Base-by-base conservation (phyloP, 2,888 invertebrate genomes). In the Ophioninae sp. region DNA sequence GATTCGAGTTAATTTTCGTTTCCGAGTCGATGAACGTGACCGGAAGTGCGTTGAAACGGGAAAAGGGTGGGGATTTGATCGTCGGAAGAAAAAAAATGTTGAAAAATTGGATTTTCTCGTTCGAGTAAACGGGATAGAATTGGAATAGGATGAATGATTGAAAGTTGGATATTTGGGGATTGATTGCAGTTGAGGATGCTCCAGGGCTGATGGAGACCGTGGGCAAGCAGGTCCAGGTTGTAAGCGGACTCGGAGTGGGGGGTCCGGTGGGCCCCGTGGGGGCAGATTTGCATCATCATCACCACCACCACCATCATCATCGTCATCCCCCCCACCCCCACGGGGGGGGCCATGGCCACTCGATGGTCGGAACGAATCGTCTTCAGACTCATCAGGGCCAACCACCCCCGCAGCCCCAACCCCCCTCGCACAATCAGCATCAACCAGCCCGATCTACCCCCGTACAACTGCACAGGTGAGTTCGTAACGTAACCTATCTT, bases 151-250 rank as follows among this genome's bases (percentile, higher is more conserved):
- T 44, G 44, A 7, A 44, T 10, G 44, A 10, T 8, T 13, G 10
- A 13, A 44, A 44, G 13, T 17, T n/a, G 30, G 20, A 44, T 23
- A 1, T 74, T 74, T 81, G 72, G 68, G 73, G 37, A 77, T 65
- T 86, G 87, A 88, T 92, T 92, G 82, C 91, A 92, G 92, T 89
- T 89, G 90, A 92, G 90, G 90, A 92, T 92, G 91, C 90, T 90
- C 90, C 90, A 91, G 89, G 90, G 91, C 91, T 90, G 91, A 92
- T 91, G 92, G 92, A 92, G 91, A 91, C 92, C 89, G 92, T 91
- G 91, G 91, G 92, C 90, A 92, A 92, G 89, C 91, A 90, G 91
- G 92, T 92, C 91, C 92, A 91, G 89, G 92, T 92, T 88, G 92
- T 92, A 89, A 91, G 91, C 89, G 92, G 92, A 89, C 89, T 92